Conservation (phyloP, 35 echinoderm and acorn worm genomes). For the Patiria miniata region DNA sequence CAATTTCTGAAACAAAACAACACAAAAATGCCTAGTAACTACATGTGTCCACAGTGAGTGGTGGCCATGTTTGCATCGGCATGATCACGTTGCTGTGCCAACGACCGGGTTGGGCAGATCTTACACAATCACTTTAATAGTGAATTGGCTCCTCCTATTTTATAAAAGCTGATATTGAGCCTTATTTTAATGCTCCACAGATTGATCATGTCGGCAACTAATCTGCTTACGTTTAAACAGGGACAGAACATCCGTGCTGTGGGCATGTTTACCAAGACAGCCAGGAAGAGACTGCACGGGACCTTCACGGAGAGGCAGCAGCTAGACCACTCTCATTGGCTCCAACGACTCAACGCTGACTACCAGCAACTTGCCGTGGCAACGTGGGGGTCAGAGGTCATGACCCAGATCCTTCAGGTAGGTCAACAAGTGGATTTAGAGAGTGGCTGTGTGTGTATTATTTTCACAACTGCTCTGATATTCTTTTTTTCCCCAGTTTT, state of each 20-base stretch:
- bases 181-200: not conserved
- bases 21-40: too few relatives aligned
- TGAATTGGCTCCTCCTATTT: too few relatives aligned
- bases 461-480: not conserved
- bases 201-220: not conserved
- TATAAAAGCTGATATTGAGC: too few relatives aligned
- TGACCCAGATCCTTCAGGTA: not conserved
- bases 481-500: too few relatives aligned
- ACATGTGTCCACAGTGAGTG: too few relatives aligned
- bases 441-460: not conserved
- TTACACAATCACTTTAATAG: too few relatives aligned
- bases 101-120: too few relatives aligned
- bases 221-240: conserved; percentile 1
- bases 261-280: conserved; percentile 43
- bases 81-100: too few relatives aligned
- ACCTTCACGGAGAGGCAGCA: conserved; percentile 46
- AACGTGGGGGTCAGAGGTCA: not conserved
- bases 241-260: not conserved
- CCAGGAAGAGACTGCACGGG: conserved; percentile 31
- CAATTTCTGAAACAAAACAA: too few relatives aligned
- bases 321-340: conserved; percentile 23
- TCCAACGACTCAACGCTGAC: not conserved
- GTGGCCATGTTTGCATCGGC: too few relatives aligned
- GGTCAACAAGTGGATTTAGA: not conserved
- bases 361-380: not conserved